Evolutionary conservation across 2,888 invertebrate species (phyloP).

Genomic region (Balanococcus diminutus): DNA sequence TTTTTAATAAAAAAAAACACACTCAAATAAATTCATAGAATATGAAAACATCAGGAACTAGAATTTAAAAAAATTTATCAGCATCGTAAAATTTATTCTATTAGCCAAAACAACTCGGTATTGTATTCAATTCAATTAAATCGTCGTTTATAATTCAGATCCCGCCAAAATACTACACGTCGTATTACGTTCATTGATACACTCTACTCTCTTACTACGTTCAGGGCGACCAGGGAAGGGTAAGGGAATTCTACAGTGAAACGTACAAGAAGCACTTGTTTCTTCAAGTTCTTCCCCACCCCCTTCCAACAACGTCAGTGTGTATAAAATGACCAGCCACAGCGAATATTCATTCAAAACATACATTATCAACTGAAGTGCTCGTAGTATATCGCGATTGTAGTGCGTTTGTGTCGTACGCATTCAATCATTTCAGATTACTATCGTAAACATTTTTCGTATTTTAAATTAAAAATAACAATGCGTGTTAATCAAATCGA

Average conservation of each 20-base stretch:
- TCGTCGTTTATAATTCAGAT: neutral
- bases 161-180: constrained; percentile 9
- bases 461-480: neutral
- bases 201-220: neutral
- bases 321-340: neutral
- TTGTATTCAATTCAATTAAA: neutral
- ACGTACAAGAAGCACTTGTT: neutral
- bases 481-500: neutral
- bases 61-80: too few relatives aligned
- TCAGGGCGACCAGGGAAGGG: neutral
- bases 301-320: neutral
- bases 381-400: neutral
- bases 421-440: neutral
- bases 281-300: constrained; percentile 26
- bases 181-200: neutral
- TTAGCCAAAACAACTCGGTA: too few relatives aligned
- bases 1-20: too few relatives aligned
- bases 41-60: too few relatives aligned
- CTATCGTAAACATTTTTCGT: neutral
- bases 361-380: neutral
- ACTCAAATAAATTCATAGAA: too few relatives aligned
- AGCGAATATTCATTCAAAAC: neutral
- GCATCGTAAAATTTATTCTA: too few relatives aligned
- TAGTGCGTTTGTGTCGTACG: neutral
- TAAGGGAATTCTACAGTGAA: neutral